Evolutionary conservation across 2,113 vertebrate species (phyloP).

Genomic region (Hemiprocne comata): DNA sequence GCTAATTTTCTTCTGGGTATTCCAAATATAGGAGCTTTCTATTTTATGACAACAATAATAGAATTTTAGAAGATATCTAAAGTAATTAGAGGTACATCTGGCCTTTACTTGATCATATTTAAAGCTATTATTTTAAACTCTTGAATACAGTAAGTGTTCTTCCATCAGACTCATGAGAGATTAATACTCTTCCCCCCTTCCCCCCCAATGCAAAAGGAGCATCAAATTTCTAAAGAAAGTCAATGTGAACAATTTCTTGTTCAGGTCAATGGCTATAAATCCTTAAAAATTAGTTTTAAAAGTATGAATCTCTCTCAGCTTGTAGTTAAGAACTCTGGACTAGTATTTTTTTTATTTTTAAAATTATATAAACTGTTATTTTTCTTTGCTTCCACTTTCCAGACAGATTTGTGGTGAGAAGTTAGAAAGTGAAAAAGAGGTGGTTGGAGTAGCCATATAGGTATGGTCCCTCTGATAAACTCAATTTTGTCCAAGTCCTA

Average conservation of each 20-base stretch:
- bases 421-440: not conserved
- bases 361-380: not conserved
- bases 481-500: not conserved
- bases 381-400: not conserved
- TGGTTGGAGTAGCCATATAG: not conserved
- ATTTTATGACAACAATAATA: not conserved
- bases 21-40: not conserved
- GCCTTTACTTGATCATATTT: not conserved
- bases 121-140: not conserved
- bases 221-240: not conserved
- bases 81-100: constrained; percentile 5
- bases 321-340: not conserved
- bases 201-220: not conserved
- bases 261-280: not conserved
- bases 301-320: not conserved
- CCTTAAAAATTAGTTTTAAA: not conserved
- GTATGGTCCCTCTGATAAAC: not conserved
- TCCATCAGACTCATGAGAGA: not conserved
- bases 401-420: not conserved
- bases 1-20: not conserved
- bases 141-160: not conserved
- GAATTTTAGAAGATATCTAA: not conserved
- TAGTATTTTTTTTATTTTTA: not conserved
- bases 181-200: not conserved
- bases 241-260: not conserved